Conservation (phyloP, 2,888 invertebrate genomes). For the Drosophila limbata region DNA sequence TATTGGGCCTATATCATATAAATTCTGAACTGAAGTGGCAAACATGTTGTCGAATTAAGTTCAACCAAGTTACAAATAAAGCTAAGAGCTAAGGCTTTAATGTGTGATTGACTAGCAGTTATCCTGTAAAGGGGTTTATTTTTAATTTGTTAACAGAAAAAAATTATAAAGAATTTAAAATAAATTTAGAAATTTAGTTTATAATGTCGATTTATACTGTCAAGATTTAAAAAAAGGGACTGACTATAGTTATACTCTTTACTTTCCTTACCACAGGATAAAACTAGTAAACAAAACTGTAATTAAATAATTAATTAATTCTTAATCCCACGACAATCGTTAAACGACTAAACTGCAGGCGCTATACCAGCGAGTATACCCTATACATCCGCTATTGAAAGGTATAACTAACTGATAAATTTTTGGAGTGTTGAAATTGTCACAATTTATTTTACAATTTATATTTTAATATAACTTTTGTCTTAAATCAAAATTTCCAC, state of each 20-base stretch:
- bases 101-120: not conserved
- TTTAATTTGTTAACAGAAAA: too few species aligned
- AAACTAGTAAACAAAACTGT: not conserved
- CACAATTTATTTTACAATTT: not conserved
- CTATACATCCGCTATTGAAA: not conserved
- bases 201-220: too few species aligned
- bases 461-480: not conserved
- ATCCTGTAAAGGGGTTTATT: not conserved
- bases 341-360: not conserved
- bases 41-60: slow-evolving; percentile 7
- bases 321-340: not conserved
- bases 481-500: not conserved
- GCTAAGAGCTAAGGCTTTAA: not conserved
- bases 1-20: not conserved
- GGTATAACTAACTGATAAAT: not conserved
- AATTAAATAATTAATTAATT: not conserved
- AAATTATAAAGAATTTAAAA: too few species aligned
- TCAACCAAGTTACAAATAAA: not conserved
- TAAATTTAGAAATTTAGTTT: too few species aligned
- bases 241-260: not conserved
- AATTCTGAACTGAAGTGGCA: slow-evolving; percentile 30
- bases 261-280: not conserved
- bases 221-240: not conserved
- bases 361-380: not conserved
- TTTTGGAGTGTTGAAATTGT: not conserved